These are phyloP conservation scores for Maniola hyperantus DNA, from an alignment of 2,888 invertebrate species.

Conservation along the genomic window DNA sequence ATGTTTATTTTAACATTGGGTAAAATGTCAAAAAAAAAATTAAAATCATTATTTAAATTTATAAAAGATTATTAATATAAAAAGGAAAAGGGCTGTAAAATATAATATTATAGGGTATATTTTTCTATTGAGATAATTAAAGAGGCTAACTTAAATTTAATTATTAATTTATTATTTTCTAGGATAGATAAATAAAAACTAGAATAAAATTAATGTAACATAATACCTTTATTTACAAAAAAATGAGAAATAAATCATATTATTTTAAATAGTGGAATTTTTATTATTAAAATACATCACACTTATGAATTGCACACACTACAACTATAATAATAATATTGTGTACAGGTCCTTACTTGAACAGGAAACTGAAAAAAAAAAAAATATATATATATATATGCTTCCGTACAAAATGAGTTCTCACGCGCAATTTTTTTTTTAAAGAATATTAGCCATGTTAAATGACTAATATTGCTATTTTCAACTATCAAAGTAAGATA, in stretches of 20 bases:
- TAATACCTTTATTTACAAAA: slow-evolving; percentile 10
- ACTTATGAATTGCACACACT: slow-evolving; percentile 37
- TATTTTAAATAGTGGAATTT: slow-evolving; percentile 15
- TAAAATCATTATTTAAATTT: too few species aligned
- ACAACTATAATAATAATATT: neutral
- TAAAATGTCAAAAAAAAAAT: too few species aligned
- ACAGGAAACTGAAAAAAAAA: slow-evolving; percentile 69
- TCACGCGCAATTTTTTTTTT: too few species aligned
- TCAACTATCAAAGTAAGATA: too few species aligned
- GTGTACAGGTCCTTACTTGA: slow-evolving; percentile 55
- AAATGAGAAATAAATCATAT: slow-evolving; percentile 12
- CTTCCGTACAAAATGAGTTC: too few species aligned
- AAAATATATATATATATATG: slow-evolving; percentile 1
- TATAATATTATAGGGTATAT: neutral
- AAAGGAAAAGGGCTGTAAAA: too few species aligned
- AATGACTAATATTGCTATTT: too few species aligned
- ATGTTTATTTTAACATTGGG: too few species aligned
- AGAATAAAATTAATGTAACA: slow-evolving; percentile 8
- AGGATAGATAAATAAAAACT: neutral
- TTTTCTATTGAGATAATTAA: neutral
- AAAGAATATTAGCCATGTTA: too few species aligned
- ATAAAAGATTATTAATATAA: too few species aligned
- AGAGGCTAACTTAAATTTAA: neutral
- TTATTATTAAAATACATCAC: slow-evolving; percentile 30
- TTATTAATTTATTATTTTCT: neutral